Evolutionary conservation across 2,113 vertebrate species (phyloP), one percentile per base, ranked within the genome.

Genomic region (Centropus bengalensis): DNA sequence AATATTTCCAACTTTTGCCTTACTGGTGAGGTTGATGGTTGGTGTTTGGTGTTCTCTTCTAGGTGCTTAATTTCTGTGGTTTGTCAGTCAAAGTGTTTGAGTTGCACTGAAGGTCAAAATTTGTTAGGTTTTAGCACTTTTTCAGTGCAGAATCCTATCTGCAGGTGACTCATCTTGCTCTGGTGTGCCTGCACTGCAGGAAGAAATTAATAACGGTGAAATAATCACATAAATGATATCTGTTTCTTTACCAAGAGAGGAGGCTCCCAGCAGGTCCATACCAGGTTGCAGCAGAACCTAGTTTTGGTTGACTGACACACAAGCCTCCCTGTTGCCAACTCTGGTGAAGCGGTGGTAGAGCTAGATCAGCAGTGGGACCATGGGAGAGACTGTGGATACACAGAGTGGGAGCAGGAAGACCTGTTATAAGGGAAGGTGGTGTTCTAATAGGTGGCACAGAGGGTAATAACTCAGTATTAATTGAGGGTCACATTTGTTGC

Each of bases 401-500:
- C 3, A 40, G 36, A 21, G 30, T 4, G 26, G 30, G 12, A 42
- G 40, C 2, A 5, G 63, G 51, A 62, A 80, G 24, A 60, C n/a
- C 9, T 28, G 0, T 36, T 38, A 6, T 26, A n/a, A 1, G 1
- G 5, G 36, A n/a, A 32, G 14, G 7, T 52, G 30, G 8, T 78
- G 26, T 80, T 73, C 54, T 49, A 56, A 9, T 26, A 15, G 44
- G 26, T 38, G 20, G 13, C 28, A 79, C 33, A 55, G 40, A 62
- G 40, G 19, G 40, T 45, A 73, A 5, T 42, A 49, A 20, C 15
- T 3, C 20, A 44, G 27, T 21, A 15, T 62, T 82, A n/a, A 55
- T 14, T 17, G 38, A 60, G 56, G 44, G 26, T 33, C 12, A 1
- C 21, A 44, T 23, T 20, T 82, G 3, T 51, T 80, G 38, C 58